Conservation (phyloP, 2,797 vertebrate genomes). For the Holocentrus rufus region DNA sequence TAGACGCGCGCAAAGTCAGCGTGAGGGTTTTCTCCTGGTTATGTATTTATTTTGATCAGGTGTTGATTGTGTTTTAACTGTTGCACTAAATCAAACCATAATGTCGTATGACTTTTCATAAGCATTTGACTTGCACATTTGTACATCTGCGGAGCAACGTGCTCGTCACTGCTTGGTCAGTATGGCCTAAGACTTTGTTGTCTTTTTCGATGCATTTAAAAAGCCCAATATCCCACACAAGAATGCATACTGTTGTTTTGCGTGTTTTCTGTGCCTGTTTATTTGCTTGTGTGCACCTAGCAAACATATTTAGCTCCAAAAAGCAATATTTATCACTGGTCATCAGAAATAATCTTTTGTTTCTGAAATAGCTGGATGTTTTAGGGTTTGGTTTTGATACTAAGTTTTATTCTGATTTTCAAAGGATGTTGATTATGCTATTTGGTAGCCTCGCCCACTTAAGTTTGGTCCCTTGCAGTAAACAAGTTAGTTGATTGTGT, state of each 20-base stretch:
- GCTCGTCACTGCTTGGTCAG: slow-evolving; percentile 21
- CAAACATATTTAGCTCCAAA: slow-evolving; percentile 29
- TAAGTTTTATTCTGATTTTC: slow-evolving; percentile 27
- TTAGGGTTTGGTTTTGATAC: slow-evolving; percentile 35
- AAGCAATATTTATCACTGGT: not conserved
- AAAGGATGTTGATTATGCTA: slow-evolving; percentile 31
- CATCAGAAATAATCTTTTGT: slow-evolving; percentile 49
- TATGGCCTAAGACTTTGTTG: not conserved
- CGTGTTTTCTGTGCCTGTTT: not conserved
- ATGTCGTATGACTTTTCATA: slow-evolving; percentile 17
- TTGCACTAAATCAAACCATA: slow-evolving; percentile 14
- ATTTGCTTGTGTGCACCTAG: not conserved
- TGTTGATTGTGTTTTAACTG: slow-evolving; percentile 4
- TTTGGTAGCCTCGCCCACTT: slow-evolving; percentile 66
- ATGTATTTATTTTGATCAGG: slow-evolving; percentile 8
- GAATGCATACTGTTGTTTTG: not conserved
- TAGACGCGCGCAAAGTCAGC: slow-evolving; percentile 1
- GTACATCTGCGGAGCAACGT: slow-evolving; percentile 44
- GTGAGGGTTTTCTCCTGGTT: not conserved
- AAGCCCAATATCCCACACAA: not conserved
- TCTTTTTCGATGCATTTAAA: slow-evolving; percentile 19
- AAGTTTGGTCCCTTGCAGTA: slow-evolving; percentile 68
- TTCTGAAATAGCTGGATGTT: slow-evolving; percentile 34
- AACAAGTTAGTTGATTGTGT: slow-evolving; percentile 76
- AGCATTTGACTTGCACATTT: slow-evolving; percentile 19